A percentile compares a stretch with the other conserved stretches of the same genome.
These are phyloP conservation scores for Fringilla coelebs DNA, from an alignment of 2,797 vertebrate genomes.

Conservation along the genomic window DNA sequence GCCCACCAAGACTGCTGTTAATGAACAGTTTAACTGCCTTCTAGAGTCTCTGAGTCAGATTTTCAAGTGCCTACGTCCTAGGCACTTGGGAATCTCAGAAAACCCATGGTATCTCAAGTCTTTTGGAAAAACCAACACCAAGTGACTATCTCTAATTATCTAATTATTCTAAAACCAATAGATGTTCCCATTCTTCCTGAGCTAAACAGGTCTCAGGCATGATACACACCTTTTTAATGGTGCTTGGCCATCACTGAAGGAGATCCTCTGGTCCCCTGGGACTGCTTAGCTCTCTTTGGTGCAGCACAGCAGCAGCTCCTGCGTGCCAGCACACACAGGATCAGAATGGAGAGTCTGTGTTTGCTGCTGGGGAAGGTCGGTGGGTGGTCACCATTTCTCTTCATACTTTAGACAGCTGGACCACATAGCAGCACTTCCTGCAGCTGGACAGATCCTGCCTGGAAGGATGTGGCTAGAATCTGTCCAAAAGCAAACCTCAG, in stretches of 20 bases:
- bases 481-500: neutral
- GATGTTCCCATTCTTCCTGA: neutral
- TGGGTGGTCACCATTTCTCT: neutral
- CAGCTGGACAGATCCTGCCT: neutral
- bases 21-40: neutral
- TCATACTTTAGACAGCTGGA: neutral
- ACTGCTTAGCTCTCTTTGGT: neutral
- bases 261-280: neutral
- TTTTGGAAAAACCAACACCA: neutral
- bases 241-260: neutral
- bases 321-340: neutral
- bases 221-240: neutral
- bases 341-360: rapidly evolving
- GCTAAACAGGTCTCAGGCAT: neutral
- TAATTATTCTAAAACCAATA: neutral
- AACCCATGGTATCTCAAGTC: neutral
- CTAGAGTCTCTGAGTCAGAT: neutral
- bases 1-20: neutral
- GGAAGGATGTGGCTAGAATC: neutral
- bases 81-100: neutral
- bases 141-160: neutral
- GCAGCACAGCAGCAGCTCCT: neutral
- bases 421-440: neutral
- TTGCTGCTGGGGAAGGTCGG: neutral
- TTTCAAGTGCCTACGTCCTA: neutral